Evolutionary conservation across 2,888 invertebrate genomes (phyloP).

Genomic region (Melanophora roralis): DNA sequence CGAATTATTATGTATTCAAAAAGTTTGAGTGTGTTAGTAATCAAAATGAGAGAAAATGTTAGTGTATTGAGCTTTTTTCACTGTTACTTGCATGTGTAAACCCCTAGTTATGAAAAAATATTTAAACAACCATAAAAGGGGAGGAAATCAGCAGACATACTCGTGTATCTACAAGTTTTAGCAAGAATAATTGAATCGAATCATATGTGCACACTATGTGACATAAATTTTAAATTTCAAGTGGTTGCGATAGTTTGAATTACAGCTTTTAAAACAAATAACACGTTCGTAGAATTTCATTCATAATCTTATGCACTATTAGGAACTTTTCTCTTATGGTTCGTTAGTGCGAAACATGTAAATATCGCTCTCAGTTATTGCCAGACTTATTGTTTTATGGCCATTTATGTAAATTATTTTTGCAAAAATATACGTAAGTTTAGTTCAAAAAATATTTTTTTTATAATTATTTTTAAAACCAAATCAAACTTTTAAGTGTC

Average conservation of each 20-base stretch:
- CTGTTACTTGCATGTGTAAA: no score
- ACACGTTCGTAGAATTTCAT: conserved; percentile 41
- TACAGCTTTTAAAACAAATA: conserved; percentile 40
- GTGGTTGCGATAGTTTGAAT: conserved; percentile 44
- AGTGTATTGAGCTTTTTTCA: no score
- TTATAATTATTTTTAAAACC: no score
- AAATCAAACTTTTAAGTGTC: no score
- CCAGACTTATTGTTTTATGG: no score
- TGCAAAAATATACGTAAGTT: no score
- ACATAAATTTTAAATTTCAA: conserved; percentile 58
- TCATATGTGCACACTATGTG: conserved; percentile 17
- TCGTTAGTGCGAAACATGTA: not conserved
- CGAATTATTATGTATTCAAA: no score
- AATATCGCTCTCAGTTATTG: not conserved
- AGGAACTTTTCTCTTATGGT: not conserved
- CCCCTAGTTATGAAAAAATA: no score
- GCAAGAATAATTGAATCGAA: not conserved
- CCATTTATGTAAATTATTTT: no score
- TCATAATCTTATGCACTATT: conserved; percentile 45
- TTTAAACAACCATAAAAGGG: not conserved
- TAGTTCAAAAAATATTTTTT: no score
- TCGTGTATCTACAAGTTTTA: not conserved
- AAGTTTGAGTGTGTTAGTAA: no score
- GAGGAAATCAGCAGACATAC: not conserved
- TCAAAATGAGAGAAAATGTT: no score